A percentile compares a stretch with the other conserved stretches of the same genome.
Conservation (phyloP, 2,888 invertebrate genomes). For the Quadroppia sp. region DNA sequence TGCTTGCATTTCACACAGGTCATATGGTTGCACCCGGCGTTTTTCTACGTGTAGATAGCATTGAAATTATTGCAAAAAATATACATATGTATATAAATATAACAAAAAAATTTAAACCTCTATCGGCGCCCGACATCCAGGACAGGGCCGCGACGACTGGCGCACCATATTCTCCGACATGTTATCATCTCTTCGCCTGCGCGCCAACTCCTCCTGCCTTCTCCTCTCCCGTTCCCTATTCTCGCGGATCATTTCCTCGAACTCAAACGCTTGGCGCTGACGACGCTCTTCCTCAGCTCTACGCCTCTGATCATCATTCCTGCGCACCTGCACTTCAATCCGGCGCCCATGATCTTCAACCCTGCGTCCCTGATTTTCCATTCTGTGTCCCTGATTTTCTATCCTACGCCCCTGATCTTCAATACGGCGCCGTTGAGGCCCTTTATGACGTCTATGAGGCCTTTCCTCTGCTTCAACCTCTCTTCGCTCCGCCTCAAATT, state of each 20-base stretch:
- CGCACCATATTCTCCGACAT: neutral
- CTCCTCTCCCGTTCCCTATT: neutral
- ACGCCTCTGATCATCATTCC: too few species aligned
- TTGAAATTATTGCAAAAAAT: neutral
- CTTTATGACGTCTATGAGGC: too few species aligned
- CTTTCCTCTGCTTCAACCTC: neutral
- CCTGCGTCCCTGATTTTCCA: neutral
- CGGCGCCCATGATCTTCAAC: too few species aligned
- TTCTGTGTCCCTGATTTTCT: too few species aligned
- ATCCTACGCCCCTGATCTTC: too few species aligned
- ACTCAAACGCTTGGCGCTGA: neutral
- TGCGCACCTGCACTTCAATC: too few species aligned
- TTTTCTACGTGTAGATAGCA: neutral
- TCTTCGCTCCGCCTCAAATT: neutral
- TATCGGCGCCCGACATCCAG: slow-evolving; percentile 25
- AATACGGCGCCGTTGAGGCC: too few species aligned
- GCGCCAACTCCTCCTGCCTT: neutral
- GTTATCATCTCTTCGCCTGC: neutral
- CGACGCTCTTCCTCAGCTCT: too few species aligned
- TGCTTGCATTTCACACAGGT: neutral
- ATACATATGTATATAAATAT: neutral
- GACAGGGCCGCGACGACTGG: slow-evolving; percentile 36
- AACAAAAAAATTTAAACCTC: neutral
- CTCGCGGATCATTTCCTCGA: neutral
- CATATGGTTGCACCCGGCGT: slow-evolving; percentile 10